These are phyloP conservation scores for Pogonus chalceus DNA, from an alignment of 1,140 invertebrate genomes.

Conservation along the genomic window DNA sequence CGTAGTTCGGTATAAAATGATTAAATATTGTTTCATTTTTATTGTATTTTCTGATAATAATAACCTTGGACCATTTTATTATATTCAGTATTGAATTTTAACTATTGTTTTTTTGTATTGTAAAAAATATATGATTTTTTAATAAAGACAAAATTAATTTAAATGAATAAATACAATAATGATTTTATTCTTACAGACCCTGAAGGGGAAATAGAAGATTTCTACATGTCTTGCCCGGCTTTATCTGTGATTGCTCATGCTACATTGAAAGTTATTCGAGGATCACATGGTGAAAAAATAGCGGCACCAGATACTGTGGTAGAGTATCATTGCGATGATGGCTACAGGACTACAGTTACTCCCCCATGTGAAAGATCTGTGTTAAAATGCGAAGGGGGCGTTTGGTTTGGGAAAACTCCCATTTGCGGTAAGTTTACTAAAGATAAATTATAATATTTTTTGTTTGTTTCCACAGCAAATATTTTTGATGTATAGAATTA, in stretches of 20 bases:
- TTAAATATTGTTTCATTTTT: no score
- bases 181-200: no score
- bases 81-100: no score
- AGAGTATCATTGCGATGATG: slow-evolving; percentile 23
- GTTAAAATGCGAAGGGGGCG: slow-evolving; percentile 23
- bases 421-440: slow-evolving; percentile 25
- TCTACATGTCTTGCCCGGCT: slow-evolving; percentile 16
- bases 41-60: no score
- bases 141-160: no score
- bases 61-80: no score
- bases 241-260: slow-evolving; percentile 18
- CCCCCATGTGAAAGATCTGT: slow-evolving; percentile 23
- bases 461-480: background rate
- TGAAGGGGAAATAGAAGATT: no score
- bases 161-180: no score
- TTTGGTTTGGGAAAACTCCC: slow-evolving; percentile 27
- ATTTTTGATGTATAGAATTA: background rate
- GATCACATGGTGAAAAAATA: slow-evolving; percentile 15
- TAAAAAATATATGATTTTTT: no score
- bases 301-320: slow-evolving; percentile 20
- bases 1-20: no score
- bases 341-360: slow-evolving; percentile 19
- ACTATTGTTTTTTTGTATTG: no score
- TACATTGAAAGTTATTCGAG: slow-evolving; percentile 15
- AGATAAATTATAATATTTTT: background rate